Evolutionary conservation across 2,888 invertebrate genomes (phyloP), one percentile per base, ranked within the genome.

Genomic region (Rhogogaster chlorosoma): DNA sequence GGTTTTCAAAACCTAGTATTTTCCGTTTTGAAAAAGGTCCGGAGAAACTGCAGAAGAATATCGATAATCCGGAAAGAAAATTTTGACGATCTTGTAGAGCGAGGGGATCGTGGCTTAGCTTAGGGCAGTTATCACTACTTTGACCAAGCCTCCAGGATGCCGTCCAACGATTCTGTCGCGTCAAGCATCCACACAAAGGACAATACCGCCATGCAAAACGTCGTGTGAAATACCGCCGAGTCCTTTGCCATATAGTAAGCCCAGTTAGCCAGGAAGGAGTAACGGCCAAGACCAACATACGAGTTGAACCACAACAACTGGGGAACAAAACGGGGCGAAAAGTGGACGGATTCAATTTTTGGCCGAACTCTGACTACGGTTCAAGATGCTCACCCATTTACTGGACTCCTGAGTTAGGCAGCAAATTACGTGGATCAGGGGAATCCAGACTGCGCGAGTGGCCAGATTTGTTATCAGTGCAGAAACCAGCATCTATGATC

Each of bases 121-220:
- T 61, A 61, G 10, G 10, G 26, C 26, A 61, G 61, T n/a, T 29
- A 42, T 84, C 26, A 32, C 80, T 85, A 85, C 82, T 85, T 85
- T 45, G 42, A 26, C 84, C 78, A 85, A 36, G 53, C 80, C 53
- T 85, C 84, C 4, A 92, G 86, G 45, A 93, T 89, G 1, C 91
- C 89, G 73, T 93, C 93, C 49, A 93, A 86, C 0, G 91, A 91
- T 86, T 93, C 93, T 0, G 93, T 93, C 0, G 93, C 93, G 45
- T 93, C 93, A 64, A 93, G 84, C 93, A 93, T 93, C 93, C 93
- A 93, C 1, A 93, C 88, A 38, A 93, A 93, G 0, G 93, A 90
- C 9, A 93, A 87, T 15, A 93, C 57, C 0, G 93, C 89, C 45
- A 92, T 86, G 82, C 92, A 93, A 85, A 90, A 90, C 0, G 93